These are phyloP conservation scores for Atrichornis clamosus DNA, from an alignment of 2,113 vertebrate species.

Conservation along the genomic window DNA sequence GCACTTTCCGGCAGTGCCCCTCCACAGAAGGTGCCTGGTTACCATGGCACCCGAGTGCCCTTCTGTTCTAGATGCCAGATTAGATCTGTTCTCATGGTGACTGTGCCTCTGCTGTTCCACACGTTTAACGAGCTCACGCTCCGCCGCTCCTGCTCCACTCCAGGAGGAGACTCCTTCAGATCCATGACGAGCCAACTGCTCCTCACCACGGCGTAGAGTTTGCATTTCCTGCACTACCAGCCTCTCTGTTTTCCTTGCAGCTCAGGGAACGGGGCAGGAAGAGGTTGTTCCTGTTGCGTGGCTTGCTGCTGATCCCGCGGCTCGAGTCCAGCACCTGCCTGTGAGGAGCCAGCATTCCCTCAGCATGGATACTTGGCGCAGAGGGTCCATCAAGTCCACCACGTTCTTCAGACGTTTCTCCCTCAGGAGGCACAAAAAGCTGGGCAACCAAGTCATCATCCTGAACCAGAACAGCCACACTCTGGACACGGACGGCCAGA, in stretches of 20 bases:
- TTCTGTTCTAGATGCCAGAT: constrained; percentile 55
- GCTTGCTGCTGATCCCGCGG: neutral
- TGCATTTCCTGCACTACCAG: constrained; percentile 27
- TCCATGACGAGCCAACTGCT: neutral
- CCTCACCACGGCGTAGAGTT: neutral
- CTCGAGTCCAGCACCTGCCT: neutral
- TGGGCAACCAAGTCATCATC: constrained; percentile 63
- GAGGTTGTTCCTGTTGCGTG: constrained; percentile 5
- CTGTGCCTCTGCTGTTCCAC: constrained; percentile 15
- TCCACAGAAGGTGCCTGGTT: constrained; percentile 52
- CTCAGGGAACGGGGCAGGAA: neutral
- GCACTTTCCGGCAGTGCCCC: neutral
- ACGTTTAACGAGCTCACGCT: neutral
- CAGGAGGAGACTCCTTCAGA: neutral
- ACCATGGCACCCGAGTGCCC: constrained; percentile 51
- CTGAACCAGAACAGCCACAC: constrained; percentile 64
- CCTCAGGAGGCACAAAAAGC: constrained; percentile 66
- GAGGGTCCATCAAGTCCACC: constrained; percentile 74
- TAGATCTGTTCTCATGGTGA: constrained; percentile 55
- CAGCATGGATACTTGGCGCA: constrained; percentile 76
- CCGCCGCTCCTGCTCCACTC: neutral
- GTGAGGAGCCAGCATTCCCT: neutral
- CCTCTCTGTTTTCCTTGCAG: constrained; percentile 8
- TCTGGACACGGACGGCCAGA: constrained; percentile 38
- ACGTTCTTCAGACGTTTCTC: constrained; percentile 76